Evolutionary conservation across 2,888 invertebrate genomes (phyloP), one percentile per base, ranked within the genome.

Genomic region (Cephus rjabovi): DNA sequence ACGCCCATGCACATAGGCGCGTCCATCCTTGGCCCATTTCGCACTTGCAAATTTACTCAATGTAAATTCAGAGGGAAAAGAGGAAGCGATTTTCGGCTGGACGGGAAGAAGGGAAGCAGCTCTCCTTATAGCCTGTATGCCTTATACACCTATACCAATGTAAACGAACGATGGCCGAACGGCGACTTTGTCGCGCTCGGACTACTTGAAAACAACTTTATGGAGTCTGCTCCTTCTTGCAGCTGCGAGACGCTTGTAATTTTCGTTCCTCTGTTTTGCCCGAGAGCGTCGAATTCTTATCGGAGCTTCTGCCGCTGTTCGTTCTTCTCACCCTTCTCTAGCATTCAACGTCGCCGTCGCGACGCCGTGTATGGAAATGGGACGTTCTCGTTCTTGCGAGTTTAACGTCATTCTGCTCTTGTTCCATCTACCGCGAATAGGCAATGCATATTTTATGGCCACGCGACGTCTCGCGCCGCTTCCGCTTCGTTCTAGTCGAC

Each of bases 371-470:
- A 88, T 89, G 88, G 87, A 89, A 89, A 89, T 87, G 82, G 82
- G 79, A 82, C 80, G 77, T 81, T 75, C 81, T 81, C 78, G 83
- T 79, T 81, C 83, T 84, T 80, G 74, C 80, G 79, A 83, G 83
- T 87, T 84, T 83, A 83, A 81, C 79, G 81, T 86, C 85, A 84
- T 84, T 82, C 80, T 81, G 84, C 86, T 87, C 87, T 87, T 87
- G 85, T 87, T 87, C 82, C 77, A 73, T 82, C 83, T 81, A 79
- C 82, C 78, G 82, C 83, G 84, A 88, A 88, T 88, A 86, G 87
- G 84, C 86, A 86, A 88, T 89, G 86, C 89, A 89, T 89, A 90
- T 90, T 90, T 89, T 89, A 89, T 86, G 84, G 85, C 82, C 83
- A 81, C 77, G 81, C 83, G 80, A 85, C 84, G 81, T 84, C 83